Evolutionary conservation across 2,888 invertebrate species (phyloP).

Genomic region (Acanthacorydalis orientalis): DNA sequence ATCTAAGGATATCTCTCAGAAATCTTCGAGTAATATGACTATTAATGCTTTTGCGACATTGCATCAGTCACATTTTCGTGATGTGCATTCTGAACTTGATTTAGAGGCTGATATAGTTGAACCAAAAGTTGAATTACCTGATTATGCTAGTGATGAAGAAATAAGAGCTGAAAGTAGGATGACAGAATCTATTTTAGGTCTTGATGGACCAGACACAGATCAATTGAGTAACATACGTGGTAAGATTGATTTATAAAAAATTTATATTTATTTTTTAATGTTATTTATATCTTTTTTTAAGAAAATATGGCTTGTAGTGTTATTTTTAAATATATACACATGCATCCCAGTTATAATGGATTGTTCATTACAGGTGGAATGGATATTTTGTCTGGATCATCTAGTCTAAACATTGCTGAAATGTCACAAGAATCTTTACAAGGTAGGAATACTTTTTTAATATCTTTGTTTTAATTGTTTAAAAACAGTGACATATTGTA

Average conservation of each 20-base stretch:
- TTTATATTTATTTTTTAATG: neutral
- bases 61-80: neutral
- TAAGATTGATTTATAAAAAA: neutral
- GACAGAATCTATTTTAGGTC: conserved; percentile 16
- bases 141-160: conserved; percentile 55
- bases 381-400: conserved; percentile 25
- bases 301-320: too few relatives aligned
- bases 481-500: neutral
- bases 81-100: conserved; percentile 14
- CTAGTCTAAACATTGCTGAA: conserved; percentile 18
- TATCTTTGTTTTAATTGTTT: neutral
- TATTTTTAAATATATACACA: too few relatives aligned
- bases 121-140: conserved; percentile 58
- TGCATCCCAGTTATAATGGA: neutral
- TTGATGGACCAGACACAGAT: conserved; percentile 14
- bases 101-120: conserved; percentile 21
- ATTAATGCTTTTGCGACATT: neutral
- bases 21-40: neutral
- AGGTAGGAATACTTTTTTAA: conserved; percentile 15
- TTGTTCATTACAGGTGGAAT: conserved; percentile 19
- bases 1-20: neutral
- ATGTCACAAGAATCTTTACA: conserved; percentile 16
- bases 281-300: too few relatives aligned
- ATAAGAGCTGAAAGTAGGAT: conserved; percentile 12
- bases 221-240: conserved; percentile 7